Evolutionary conservation across 2,888 invertebrate genomes (phyloP).

Genomic region (Brenthis ino): DNA sequence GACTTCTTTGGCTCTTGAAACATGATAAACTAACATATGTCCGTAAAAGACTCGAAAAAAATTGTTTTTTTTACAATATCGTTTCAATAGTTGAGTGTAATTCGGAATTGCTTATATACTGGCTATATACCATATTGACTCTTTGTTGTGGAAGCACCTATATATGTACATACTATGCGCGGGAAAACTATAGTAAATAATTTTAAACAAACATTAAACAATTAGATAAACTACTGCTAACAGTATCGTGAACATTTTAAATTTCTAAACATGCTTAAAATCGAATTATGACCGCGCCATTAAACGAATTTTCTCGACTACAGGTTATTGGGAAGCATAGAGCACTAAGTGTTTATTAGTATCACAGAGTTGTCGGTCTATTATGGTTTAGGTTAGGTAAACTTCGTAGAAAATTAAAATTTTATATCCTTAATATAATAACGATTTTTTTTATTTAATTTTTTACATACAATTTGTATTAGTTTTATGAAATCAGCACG

Average conservation of each 20-base stretch:
- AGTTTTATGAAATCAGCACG: not conserved
- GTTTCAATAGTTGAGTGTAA: no score
- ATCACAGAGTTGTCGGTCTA: conserved; percentile 1
- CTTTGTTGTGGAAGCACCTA: no score
- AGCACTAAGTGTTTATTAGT: conserved; percentile 15
- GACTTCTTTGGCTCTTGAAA: no score
- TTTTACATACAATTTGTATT: not conserved
- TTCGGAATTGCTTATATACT: no score
- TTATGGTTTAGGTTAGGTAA: conserved; percentile 4
- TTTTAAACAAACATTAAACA: not conserved
- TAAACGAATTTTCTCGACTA: conserved; percentile 12
- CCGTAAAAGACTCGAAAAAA: no score
- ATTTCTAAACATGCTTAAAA: not conserved
- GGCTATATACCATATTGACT: no score
- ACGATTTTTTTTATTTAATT: not conserved
- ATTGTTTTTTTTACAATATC: no score
- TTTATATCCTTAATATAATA: no score
- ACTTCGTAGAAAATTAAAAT: not conserved
- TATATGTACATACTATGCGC: no score
- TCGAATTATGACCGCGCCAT: conserved; percentile 16
- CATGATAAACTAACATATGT: no score
- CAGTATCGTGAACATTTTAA: conserved; percentile 4
- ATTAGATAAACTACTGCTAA: not conserved
- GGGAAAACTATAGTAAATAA: no score
- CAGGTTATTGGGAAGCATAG: not conserved